Evolutionary conservation across 2,888 invertebrate species (phyloP).

Genomic region (Machimus rusticus): DNA sequence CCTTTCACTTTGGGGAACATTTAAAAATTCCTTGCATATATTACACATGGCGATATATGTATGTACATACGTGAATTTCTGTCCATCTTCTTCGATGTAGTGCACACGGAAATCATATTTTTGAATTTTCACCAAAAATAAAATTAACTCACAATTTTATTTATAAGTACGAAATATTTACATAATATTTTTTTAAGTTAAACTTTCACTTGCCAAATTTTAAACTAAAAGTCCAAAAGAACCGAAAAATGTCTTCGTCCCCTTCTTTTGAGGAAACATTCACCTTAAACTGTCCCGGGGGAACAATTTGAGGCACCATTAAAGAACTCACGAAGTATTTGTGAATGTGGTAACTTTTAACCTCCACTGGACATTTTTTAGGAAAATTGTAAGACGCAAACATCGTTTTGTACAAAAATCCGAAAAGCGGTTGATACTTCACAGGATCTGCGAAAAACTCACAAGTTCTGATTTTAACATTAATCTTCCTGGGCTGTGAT

Average conservation of each 20-base stretch:
- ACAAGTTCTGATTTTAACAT: neutral
- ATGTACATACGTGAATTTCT: too few relatives aligned
- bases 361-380: neutral
- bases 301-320: neutral
- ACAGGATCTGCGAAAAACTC: neutral
- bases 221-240: neutral
- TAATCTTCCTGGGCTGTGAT: neutral
- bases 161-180: neutral
- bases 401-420: neutral
- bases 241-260: neutral
- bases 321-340: neutral
- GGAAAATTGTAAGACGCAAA: neutral
- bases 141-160: neutral
- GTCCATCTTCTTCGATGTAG: too few relatives aligned
- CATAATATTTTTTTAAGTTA: too few relatives aligned
- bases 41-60: too few relatives aligned
- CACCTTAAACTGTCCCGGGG: neutral
- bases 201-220: neutral
- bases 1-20: too few relatives aligned
- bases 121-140: neutral
- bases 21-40: too few relatives aligned
- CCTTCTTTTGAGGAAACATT: neutral
- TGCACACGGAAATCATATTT: too few relatives aligned
- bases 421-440: neutral
- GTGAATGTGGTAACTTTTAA: neutral